A percentile compares a stretch with the other conserved stretches of the same genome.
Evolutionary conservation across 2,797 vertebrate genomes (phyloP).

Genomic region (Spinibarbus caldwelli): DNA sequence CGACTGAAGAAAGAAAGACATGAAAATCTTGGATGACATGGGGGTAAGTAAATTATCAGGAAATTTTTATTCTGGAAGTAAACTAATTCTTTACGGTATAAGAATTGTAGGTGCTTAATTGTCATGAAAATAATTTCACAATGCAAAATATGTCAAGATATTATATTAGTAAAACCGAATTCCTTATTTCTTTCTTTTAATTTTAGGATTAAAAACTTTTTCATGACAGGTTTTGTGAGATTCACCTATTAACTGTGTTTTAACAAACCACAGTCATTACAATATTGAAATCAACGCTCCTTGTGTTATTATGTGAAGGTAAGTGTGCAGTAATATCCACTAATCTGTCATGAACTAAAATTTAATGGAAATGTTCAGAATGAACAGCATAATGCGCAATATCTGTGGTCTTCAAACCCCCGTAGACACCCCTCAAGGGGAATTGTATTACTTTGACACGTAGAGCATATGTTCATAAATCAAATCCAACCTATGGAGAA

Average conservation of each 20-base stretch:
- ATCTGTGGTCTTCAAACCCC: constrained; percentile 42
- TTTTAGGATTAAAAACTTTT: not conserved
- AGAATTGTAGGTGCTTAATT: not conserved
- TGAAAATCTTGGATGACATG: too few species aligned
- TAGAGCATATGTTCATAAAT: constrained; percentile 59
- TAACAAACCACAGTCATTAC: not conserved
- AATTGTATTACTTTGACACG: constrained; percentile 53
- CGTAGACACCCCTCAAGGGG: constrained; percentile 39
- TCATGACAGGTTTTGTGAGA: not conserved
- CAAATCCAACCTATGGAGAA: constrained; percentile 54
- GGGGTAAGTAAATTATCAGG: too few species aligned
- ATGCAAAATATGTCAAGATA: not conserved
- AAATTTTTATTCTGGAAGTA: too few species aligned
- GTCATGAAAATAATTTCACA: not conserved
- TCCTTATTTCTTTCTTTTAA: not conserved
- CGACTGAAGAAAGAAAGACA: too few species aligned
- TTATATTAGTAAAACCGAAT: not conserved
- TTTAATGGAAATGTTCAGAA: constrained; percentile 45
- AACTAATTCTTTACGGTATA: too few species aligned
- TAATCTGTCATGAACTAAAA: constrained; percentile 30
- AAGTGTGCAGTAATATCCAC: constrained; percentile 19
- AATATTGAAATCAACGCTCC: constrained; percentile 9
- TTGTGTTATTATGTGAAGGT: constrained; percentile 19
- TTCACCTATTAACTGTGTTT: not conserved
- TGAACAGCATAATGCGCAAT: constrained; percentile 35